Conservation (phyloP, 2,797 vertebrate species). For the Centropyge bicolor region DNA sequence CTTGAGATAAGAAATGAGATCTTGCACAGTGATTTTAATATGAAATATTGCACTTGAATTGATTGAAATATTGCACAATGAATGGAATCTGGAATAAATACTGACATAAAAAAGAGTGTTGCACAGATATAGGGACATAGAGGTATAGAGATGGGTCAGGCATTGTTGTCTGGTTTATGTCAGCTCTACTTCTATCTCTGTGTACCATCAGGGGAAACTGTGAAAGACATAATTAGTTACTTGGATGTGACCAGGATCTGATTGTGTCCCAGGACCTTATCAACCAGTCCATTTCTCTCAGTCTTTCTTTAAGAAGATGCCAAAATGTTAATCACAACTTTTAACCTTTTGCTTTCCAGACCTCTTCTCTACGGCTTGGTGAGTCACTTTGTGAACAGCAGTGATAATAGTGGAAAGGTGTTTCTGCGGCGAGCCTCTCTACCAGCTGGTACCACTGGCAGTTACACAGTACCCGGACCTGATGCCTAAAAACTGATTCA, state of each 20-base stretch:
- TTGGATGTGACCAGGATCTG: neutral
- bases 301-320: neutral
- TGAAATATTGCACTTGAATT: too few species aligned
- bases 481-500: slow-evolving; percentile 44
- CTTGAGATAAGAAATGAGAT: too few species aligned
- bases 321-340: neutral
- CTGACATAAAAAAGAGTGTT: too few species aligned
- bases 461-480: slow-evolving; percentile 31
- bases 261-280: neutral
- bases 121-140: too few species aligned
- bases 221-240: neutral
- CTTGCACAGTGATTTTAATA: too few species aligned
- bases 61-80: too few species aligned
- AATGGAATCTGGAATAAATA: too few species aligned
- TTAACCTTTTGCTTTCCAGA: slow-evolving; percentile 79
- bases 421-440: slow-evolving; percentile 78
- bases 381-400: slow-evolving; percentile 88
- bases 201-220: neutral
- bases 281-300: neutral
- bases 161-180: neutral
- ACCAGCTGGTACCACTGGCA: slow-evolving; percentile 44
- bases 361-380: slow-evolving; percentile 95
- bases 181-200: neutral
- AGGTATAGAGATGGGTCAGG: too few species aligned
- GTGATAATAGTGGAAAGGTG: slow-evolving; percentile 75